Evolutionary conservation across 2,113 vertebrate genomes (phyloP).

Genomic region (Brienomyrus longianalis): DNA sequence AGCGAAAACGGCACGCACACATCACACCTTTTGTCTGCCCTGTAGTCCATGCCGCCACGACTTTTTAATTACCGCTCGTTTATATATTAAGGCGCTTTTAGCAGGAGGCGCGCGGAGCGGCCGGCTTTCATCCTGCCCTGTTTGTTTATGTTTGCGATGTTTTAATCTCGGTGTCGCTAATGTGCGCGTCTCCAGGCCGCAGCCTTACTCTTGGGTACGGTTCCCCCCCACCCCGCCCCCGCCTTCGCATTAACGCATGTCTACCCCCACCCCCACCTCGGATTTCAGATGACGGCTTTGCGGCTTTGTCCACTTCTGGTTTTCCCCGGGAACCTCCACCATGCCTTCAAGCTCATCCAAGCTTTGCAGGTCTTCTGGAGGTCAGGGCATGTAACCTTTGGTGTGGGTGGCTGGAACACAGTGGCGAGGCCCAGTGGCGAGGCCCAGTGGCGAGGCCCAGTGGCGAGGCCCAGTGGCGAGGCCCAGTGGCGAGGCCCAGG

Average conservation of each 20-base stretch:
- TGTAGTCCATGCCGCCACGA: slow-evolving; percentile 9
- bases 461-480: background rate
- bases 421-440: background rate
- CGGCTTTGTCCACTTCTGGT: background rate
- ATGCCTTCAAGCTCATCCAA: background rate
- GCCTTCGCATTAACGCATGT: background rate
- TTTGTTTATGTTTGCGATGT: background rate
- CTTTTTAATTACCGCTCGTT: slow-evolving; percentile 37
- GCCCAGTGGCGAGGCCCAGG: too few relatives aligned
- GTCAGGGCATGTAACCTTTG: background rate
- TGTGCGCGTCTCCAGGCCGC: background rate
- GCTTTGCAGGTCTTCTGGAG: background rate
- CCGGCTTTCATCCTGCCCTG: background rate
- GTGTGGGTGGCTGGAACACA: background rate
- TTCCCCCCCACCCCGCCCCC: background rate
- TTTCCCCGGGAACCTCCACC: background rate
- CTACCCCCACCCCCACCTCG: background rate
- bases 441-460: too few relatives aligned
- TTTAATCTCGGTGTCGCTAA: background rate
- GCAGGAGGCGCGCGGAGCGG: background rate
- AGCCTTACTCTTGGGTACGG: background rate
- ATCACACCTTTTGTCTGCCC: slow-evolving; percentile 34
- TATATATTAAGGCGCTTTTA: background rate
- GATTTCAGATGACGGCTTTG: background rate
- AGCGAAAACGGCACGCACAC: slow-evolving; percentile 58